A percentile compares a stretch with the other conserved stretches of the same genome.
phyloP scores from a whole-genome alignment of 2,888 invertebrate species.

The Nomada fabriciana region DNA sequence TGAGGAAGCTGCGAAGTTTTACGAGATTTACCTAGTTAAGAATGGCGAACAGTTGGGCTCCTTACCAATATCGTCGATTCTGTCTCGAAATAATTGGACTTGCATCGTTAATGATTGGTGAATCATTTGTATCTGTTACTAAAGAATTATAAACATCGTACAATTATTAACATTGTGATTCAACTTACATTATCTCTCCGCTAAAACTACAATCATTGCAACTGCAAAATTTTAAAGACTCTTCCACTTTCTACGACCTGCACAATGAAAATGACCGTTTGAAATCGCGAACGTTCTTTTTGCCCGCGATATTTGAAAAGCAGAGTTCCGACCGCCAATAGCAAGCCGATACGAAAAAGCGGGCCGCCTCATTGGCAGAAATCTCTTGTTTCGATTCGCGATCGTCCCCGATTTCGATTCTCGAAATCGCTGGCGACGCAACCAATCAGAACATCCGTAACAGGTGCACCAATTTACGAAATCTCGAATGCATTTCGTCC shows the following conservation, averaged over 20 bases:
- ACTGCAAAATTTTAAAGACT: neutral
- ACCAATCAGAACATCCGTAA: neutral
- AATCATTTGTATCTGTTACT: too few relatives aligned
- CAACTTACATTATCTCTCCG: neutral
- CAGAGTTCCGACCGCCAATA: neutral
- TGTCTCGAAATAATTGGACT: too few relatives aligned
- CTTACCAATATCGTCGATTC: too few relatives aligned
- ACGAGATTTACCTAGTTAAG: too few relatives aligned
- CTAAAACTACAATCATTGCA: too few relatives aligned
- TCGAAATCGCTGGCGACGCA: neutral
- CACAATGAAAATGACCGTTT: neutral
- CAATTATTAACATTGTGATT: neutral
- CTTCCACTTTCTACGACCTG: neutral
- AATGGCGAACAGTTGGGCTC: too few relatives aligned
- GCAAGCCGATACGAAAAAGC: neutral
- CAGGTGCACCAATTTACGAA: neutral
- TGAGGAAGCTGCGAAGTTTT: too few relatives aligned
- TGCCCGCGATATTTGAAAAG: neutral
- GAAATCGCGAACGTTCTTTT: neutral
- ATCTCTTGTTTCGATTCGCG: conserved; percentile 9
- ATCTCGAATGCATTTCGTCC: neutral
- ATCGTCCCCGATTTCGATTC: neutral
- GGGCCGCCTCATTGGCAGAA: neutral
- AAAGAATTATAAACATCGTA: neutral
- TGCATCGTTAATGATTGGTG: too few relatives aligned